These are phyloP conservation scores for Furnarius figulus DNA, from an alignment of 2,113 vertebrate species.

Conservation along the genomic window DNA sequence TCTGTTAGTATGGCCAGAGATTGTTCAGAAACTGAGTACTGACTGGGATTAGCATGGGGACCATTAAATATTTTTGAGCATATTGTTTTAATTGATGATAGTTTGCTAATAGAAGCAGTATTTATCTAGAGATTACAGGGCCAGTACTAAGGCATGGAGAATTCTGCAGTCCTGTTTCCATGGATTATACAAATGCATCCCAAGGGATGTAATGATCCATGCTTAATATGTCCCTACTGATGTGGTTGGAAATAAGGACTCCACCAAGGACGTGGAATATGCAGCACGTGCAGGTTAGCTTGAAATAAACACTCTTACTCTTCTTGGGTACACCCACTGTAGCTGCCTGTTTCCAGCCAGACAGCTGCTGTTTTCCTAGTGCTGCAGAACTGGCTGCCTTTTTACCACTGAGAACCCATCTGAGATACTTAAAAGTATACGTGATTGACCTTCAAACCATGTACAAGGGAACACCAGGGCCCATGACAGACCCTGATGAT, in stretches of 20 bases:
- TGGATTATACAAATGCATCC: background rate
- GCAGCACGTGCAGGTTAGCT: background rate
- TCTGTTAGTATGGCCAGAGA: background rate
- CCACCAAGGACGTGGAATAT: background rate
- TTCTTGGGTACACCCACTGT: background rate
- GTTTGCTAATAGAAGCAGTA: background rate
- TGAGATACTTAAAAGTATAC: background rate
- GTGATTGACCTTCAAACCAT: background rate
- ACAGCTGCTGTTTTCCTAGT: background rate
- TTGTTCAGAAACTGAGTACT: background rate
- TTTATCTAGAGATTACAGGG: background rate
- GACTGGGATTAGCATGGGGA: constrained; percentile 3
- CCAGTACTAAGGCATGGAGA: background rate
- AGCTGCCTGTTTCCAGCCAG: background rate
- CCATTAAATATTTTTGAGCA: background rate
- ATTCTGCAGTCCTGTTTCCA: background rate
- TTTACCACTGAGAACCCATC: background rate
- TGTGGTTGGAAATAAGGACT: background rate
- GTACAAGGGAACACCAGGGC: too few species aligned
- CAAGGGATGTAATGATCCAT: background rate
- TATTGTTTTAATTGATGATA: constrained; percentile 6
- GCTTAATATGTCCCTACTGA: background rate
- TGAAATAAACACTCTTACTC: background rate
- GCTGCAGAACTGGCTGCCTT: background rate
- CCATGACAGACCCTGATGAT: background rate